phyloP scores from a whole-genome alignment of 2,113 vertebrate genomes.

The Corvus moneduloides region DNA sequence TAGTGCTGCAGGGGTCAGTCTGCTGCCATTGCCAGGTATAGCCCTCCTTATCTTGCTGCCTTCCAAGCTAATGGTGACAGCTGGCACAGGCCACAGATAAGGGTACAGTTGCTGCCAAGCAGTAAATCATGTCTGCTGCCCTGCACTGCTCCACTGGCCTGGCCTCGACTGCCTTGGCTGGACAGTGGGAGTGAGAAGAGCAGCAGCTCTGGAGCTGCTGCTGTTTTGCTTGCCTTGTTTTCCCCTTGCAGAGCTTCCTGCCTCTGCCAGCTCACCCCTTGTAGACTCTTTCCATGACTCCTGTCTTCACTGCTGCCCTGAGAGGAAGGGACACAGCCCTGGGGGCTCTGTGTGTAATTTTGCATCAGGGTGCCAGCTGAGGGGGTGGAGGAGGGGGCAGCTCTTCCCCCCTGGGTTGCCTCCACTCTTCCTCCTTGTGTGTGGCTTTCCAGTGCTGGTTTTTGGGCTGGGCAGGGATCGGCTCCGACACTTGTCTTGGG shows the following conservation, averaged over 20 bases:
- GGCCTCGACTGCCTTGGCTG: rapidly evolving
- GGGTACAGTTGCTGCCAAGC: neutral
- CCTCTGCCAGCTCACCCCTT: neutral
- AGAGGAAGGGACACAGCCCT: neutral
- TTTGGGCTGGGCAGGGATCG: neutral
- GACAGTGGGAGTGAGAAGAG: neutral
- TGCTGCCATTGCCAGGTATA: rapidly evolving
- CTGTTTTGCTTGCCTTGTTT: neutral
- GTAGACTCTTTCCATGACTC: neutral
- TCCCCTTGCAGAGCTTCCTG: neutral
- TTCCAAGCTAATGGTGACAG: neutral
- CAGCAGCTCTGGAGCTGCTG: neutral
- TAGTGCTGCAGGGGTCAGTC: neutral
- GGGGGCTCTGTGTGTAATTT: neutral
- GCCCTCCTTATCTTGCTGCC: neutral
- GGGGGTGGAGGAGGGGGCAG: neutral
- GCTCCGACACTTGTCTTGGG: rapidly evolving
- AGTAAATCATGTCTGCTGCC: neutral
- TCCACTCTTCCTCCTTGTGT: rapidly evolving
- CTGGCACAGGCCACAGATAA: neutral
- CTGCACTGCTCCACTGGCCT: neutral
- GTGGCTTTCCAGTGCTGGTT: neutral
- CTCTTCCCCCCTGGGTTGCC: neutral
- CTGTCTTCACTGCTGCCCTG: neutral
- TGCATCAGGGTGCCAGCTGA: neutral